Percentiles rank a stretch among this genome's conserved stretches.
Evolutionary conservation across 2,888 invertebrate species (phyloP).

Genomic region (Euplexia lucipara): DNA sequence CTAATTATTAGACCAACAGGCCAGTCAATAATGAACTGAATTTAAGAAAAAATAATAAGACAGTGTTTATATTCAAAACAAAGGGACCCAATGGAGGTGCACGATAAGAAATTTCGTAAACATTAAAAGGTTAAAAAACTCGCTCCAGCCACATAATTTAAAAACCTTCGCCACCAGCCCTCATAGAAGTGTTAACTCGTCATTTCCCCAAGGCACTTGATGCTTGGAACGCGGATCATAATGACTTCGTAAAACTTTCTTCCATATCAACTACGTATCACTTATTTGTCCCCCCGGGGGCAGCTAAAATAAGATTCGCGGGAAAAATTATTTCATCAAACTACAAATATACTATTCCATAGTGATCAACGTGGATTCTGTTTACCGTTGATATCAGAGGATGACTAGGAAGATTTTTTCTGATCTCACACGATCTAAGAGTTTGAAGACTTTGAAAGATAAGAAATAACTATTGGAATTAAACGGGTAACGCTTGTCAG

Average conservation of each 20-base stretch:
- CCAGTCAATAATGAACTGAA: too few species aligned
- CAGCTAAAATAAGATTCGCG: conserved; percentile 27
- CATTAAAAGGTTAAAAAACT: background rate
- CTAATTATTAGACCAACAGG: too few species aligned
- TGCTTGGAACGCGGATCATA: conserved; percentile 27
- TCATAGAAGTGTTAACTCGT: conserved; percentile 29
- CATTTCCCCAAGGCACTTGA: conserved; percentile 19
- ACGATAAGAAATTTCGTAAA: background rate
- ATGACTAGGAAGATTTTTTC: background rate
- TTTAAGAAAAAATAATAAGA: too few species aligned
- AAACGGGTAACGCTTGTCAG: too few species aligned
- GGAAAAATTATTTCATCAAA: conserved; percentile 21
- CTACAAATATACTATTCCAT: background rate
- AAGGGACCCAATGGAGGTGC: too few species aligned
- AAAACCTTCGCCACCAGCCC: background rate
- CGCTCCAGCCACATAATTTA: background rate
- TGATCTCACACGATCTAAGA: too few species aligned
- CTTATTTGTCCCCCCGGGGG: conserved; percentile 15
- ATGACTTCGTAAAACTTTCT: conserved; percentile 50
- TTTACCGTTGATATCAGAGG: background rate
- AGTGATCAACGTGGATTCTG: conserved; percentile 11
- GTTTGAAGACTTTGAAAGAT: too few species aligned
- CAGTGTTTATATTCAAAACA: too few species aligned
- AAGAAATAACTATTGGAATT: background rate
- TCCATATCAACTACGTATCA: conserved; percentile 41